A percentile compares a stretch with the other conserved stretches of the same genome.
Conservation (phyloP, 1,140 invertebrate species). For the Drosophila tristis region DNA sequence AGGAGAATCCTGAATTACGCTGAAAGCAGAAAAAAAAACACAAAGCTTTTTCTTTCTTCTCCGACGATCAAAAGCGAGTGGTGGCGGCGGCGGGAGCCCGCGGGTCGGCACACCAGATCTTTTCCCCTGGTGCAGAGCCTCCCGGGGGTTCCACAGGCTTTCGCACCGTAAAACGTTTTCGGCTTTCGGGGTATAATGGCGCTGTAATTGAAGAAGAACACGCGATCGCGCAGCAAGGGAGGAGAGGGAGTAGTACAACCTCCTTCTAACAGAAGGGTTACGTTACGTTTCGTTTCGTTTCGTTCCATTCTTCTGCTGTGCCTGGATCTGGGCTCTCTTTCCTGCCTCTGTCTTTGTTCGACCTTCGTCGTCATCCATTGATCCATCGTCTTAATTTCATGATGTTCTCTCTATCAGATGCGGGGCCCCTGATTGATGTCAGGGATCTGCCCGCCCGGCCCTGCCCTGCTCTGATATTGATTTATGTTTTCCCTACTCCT, state of each 20-base stretch:
- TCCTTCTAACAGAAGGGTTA: constrained; percentile 49
- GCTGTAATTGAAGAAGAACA: constrained; percentile 81
- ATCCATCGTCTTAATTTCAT: constrained; percentile 77
- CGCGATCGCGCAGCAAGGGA: constrained; percentile 54
- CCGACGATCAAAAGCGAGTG: constrained; percentile 50
- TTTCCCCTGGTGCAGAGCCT: neutral
- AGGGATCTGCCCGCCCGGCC: constrained; percentile 34
- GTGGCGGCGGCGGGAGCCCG: constrained; percentile 35
- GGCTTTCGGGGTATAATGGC: constrained; percentile 72
- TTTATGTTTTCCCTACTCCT: constrained; percentile 64
- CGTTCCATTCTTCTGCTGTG: neutral
- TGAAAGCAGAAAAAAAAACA: constrained; percentile 40
- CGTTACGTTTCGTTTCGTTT: constrained; percentile 11
- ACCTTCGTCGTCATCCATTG: constrained; percentile 53
- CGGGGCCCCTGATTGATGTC: constrained; percentile 67
- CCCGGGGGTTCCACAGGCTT: constrained; percentile 42
- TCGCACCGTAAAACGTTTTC: constrained; percentile 69
- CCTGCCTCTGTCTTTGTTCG: constrained; percentile 8
- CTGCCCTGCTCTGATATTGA: constrained; percentile 48
- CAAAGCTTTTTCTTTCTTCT: constrained; percentile 42
- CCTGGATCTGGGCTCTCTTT: constrained; percentile 2
- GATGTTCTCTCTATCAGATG: constrained; percentile 38
- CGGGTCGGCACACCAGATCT: constrained; percentile 14
- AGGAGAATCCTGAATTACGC: constrained; percentile 80
- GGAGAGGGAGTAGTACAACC: constrained; percentile 16